These are phyloP conservation scores for Venustoraphidia nigricollis DNA, from an alignment of 2,888 invertebrate species.

Conservation along the genomic window DNA sequence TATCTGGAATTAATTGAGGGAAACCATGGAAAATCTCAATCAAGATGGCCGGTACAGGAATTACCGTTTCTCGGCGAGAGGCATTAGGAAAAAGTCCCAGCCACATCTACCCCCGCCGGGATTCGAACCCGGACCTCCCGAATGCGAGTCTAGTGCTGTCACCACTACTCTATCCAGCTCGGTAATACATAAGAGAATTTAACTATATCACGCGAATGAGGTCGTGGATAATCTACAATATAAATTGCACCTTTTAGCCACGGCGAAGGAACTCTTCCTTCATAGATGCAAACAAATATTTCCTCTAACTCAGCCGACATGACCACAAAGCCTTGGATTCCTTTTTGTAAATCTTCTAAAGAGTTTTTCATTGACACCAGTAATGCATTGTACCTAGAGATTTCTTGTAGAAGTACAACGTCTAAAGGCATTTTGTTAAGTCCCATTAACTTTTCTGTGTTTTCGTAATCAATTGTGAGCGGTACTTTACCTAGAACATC, in stretches of 20 bases:
- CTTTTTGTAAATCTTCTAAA: slow-evolving; percentile 53
- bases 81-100: no score
- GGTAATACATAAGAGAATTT: no score
- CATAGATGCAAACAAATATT: slow-evolving; percentile 62
- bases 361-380: slow-evolving; percentile 37
- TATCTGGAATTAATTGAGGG: no score
- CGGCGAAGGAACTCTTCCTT: slow-evolving; percentile 58
- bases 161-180: no score
- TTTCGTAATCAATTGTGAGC: slow-evolving; percentile 56
- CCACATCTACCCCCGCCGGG: no score
- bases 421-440: slow-evolving; percentile 60
- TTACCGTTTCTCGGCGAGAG: no score
- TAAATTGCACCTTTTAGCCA: slow-evolving; percentile 45
- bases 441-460: slow-evolving; percentile 59
- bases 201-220: no score
- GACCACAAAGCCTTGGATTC: slow-evolving; percentile 72
- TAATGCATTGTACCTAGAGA: slow-evolving; percentile 43
- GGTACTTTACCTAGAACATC: slow-evolving; percentile 65
- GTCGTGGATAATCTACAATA: no score
- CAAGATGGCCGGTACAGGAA: no score
- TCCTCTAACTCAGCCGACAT: slow-evolving; percentile 76
- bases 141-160: no score
- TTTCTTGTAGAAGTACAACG: slow-evolving; percentile 74
- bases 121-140: no score
- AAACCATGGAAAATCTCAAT: no score